Conservation (phyloP, 2,113 vertebrate species). For the Scytalopus superciliaris region DNA sequence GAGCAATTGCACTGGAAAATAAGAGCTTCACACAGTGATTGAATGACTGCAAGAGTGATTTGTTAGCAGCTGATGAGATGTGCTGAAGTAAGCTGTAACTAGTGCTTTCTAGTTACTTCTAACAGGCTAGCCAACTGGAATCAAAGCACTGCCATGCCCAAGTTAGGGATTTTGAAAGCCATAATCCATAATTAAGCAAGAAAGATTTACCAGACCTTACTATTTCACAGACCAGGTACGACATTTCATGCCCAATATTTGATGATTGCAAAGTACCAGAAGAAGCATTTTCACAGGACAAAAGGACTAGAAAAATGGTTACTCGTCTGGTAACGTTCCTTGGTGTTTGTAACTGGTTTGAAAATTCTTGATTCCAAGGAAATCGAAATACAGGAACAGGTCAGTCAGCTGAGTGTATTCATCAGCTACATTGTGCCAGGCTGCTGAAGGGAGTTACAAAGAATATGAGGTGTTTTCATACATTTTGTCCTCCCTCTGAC, state of each 20-base stretch:
- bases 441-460: not conserved
- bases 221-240: not conserved
- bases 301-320: not conserved
- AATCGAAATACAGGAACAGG: not conserved
- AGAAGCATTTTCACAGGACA: not conserved
- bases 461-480: not conserved
- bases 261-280: not conserved
- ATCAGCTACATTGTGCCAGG: not conserved
- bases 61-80: not conserved
- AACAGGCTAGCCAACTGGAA: not conserved
- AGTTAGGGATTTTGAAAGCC: not conserved
- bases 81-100: not conserved
- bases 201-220: not conserved
- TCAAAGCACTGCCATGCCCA: not conserved
- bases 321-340: not conserved
- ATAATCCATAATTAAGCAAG: not conserved
- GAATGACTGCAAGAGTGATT: not conserved
- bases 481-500: not conserved
- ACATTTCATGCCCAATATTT: not conserved
- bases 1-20: not conserved
- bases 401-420: not conserved
- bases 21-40: not conserved
- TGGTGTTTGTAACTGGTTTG: not conserved
- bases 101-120: not conserved
- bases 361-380: not conserved